Base-by-base conservation (phyloP, 2,797 vertebrate species). In the Furcifer pardalis region DNA sequence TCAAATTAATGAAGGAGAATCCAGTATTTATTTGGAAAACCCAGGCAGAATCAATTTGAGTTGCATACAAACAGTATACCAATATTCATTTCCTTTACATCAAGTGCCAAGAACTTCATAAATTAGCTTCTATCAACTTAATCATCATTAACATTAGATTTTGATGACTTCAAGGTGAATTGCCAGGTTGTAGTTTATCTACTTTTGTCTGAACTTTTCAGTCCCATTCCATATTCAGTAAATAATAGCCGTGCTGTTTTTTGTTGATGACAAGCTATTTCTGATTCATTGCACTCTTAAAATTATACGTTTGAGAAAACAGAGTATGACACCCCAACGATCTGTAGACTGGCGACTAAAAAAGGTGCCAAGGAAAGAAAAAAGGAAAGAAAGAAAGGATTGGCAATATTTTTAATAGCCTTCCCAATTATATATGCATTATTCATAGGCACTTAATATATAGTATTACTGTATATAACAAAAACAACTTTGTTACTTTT, bases 181-280 rank as follows among this genome's bases (percentile, higher is more conserved):
- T 79, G 86, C 37, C 52, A 81, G 86, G 75, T 17, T 68, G 35
- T 23, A 10, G 32, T 79, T 60, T 82, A 0, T 0, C 52, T 89
- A 5, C 23, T 82, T 87, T 72, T 77, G 17, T 49, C 21, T 78
- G 21, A 81, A 23, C 32, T 82, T 86, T 65, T 77, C 42, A 63
- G 77, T 52, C 25, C 81, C 73, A 81, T 78, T 83, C 65, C 52
- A 56, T 40, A 80, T 13, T 86, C 6, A 78, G 52, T 40, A 86
- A 27, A 84, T 71, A 85, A 85, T 25, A 27, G 5, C 74, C 30
- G 65, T 44, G 88, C 83, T 1, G 13, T 8, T 91, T 17, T 71
- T 83, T 91, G 73, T 63, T 82, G 72, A 77, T 56, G 82, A 63
- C 13, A 89, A 68, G 82, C 72, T 86, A 84, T 81, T 89, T 46